phyloP scores from a whole-genome alignment of 2,113 vertebrate species.

The Pycnonotus jocosus region DNA sequence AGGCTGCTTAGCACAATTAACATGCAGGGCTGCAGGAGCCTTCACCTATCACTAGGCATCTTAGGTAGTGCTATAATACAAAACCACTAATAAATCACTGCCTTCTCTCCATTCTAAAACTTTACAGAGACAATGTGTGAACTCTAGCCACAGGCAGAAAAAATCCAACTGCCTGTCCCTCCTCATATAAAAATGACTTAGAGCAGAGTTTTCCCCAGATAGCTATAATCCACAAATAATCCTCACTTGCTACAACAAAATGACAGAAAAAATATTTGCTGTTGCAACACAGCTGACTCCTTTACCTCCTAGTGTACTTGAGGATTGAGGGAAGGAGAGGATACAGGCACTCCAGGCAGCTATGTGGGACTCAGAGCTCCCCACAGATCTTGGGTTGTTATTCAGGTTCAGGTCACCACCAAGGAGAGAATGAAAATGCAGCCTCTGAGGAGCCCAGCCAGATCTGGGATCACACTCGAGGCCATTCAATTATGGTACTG shows the following conservation, averaged over 20 bases:
- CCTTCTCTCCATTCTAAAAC: neutral
- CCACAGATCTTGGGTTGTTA: neutral
- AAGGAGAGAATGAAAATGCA: neutral
- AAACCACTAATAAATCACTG: neutral
- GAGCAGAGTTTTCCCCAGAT: conserved; percentile 8
- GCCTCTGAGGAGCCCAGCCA: neutral
- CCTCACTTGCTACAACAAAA: conserved; percentile 13
- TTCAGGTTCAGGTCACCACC: neutral
- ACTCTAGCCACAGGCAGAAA: neutral
- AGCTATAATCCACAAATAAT: conserved; percentile 26
- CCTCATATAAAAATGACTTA: conserved; percentile 18
- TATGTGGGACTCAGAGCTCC: neutral
- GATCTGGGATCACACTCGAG: neutral
- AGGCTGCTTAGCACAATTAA: neutral
- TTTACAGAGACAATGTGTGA: neutral
- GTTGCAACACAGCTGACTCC: neutral
- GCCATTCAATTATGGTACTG: neutral
- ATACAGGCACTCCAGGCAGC: accelerated
- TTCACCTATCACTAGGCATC: neutral
- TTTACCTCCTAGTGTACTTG: neutral
- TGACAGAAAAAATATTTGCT: neutral
- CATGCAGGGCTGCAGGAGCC: neutral
- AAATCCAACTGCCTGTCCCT: neutral
- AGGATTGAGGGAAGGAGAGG: neutral
- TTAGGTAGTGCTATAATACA: neutral